Base-by-base conservation (phyloP, 2,113 vertebrate genomes). In the Zosterops lateralis region DNA sequence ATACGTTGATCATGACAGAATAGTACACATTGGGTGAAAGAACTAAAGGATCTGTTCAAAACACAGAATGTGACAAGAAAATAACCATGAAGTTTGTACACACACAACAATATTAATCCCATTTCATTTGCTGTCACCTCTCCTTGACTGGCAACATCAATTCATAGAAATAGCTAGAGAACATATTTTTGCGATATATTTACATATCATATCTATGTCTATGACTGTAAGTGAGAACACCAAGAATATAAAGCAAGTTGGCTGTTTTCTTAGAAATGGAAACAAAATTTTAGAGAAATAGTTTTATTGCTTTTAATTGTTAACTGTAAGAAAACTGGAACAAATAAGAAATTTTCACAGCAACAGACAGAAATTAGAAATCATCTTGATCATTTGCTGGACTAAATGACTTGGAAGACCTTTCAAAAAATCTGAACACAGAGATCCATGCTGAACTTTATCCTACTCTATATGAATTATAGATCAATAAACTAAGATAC, bases 31-130 rank as follows among this genome's bases (percentile, higher is more conserved):
- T 77, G 90, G 61, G 68, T 70, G 48, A 61, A 26, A 68, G 74
- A 89, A 74, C 20, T 53, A 74, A 90, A 84, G 67, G 28, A 44
- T 89, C 36, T 76, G 36, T 95, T 64, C 40, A 74, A 96, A 95
- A 44, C 40, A 87, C n/a, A 76, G 40, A 56, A 80, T 10, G 11
- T 25, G n/a, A 64, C 65, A 73, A 56, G 78, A 71, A 88, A 53
- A 84, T 28, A 54, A 60, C 5, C 32, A 20, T 32, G 28, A 32
- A 50, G 8, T 61, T 61, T 72, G 12, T 45, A 68, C 19, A 36
- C n/a, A 48, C 5, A 56, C 16, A 72, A 31, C 15, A 68, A 13
- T 9, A 64, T 2, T 1, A 75, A 67, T 40, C 20, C 17, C 6
- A 34, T 65, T 86, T 76, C 17, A 28, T 65, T 73, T 74, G 54